Evolutionary conservation across 2,888 invertebrate species (phyloP), one percentile per base, ranked within the genome.

Genomic region (Eutolmus rufibarbis): DNA sequence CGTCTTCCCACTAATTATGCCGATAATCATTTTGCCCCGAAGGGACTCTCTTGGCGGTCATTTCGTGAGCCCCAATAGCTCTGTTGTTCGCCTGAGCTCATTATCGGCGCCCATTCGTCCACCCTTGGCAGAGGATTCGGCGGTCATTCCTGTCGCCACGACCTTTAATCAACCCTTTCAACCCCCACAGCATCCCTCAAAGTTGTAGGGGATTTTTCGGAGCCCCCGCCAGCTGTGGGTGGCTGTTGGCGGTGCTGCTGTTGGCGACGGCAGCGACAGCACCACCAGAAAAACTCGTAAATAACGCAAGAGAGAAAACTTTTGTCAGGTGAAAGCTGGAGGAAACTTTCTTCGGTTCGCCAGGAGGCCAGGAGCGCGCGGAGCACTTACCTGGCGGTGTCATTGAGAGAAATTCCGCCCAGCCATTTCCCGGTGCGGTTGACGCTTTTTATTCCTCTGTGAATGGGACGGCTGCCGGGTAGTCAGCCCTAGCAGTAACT

Each of bases 241-340:
- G 51, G n/a, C 34, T 56, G 28, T 16, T 56, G 82, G 82, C 23
- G 74, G 43, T 46, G 74, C 12, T 43, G 74, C 28, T 37, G 84
- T 16, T 43, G 85, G 74, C 74, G 74, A 74, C 74, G 43, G 28
- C 31, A n/a, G 19, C 43, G 40, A 23, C 43, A 43, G 28, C 37
- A 51, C 31, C n/a, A 16, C 78, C 40, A 78, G 40, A 86, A 57
- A 78, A 86, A 66, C 40, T 78, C 86, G 78, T 86, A 86, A 86
- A 86, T 86, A 86, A 86, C 57, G 19, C 77, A 57, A 77, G 66
- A 43, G 78, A 78, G 66, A 43, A 86, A 86, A 78, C 74, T 86
- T 86, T 78, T 78, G 78, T 77, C 86, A 86, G 86, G 86, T 86
- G 86, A 78, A 86, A 86, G 74, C 76, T 86, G 76, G 56, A 46